Base-by-base conservation (phyloP, 1,140 invertebrate species). In the Eciton burchellii region DNA sequence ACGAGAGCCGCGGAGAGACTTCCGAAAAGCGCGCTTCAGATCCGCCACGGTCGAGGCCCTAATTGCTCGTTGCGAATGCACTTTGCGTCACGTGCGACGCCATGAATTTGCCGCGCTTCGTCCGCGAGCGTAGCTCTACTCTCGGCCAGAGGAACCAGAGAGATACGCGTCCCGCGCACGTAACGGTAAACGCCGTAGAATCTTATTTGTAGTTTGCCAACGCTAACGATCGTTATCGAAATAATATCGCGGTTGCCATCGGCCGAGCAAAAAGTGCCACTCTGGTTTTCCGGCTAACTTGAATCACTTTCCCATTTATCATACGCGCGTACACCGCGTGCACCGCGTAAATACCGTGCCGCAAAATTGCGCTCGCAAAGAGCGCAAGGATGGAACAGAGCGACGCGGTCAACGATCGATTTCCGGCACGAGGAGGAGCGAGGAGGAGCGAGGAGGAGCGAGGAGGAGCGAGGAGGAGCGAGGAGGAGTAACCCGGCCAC, bases 341-440 rank as follows among this genome's bases (percentile, higher is more conserved):
- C n/a, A n/a, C n/a, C n/a, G n/a, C 57, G 43, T 65, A 76, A 65
- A 65, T 76, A 76, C 57, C 71, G n/a, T 47, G 47, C 45, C 19
- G 43, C 49, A 35, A 6, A 21, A 43, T 24, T 63, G 57, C 47
- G 47, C 65, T 65, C 49, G 45, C 19, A 59, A 45, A n/a, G 21
- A 45, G 60, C n/a, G n/a, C 45, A 43, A 82, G 81, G 79, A 86
- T 60, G 43, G 41, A 76, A 63, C 26, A 21, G n/a, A n/a, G 12
- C 5, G 47, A 9, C 16, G 24, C 56, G 63, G 77, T 54, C 77
- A 62, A 65, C 79, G 84, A 87, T 85, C 84, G 84, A 68, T 85
- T 87, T 87, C 81, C 84, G 79, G 84, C 71, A 82, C 49, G 83
- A 43, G 43, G 57, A 68, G 49, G 21, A 43, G 47, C 56, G 62